Conservation (phyloP, 2,888 invertebrate species). For the Parnassius apollo region DNA sequence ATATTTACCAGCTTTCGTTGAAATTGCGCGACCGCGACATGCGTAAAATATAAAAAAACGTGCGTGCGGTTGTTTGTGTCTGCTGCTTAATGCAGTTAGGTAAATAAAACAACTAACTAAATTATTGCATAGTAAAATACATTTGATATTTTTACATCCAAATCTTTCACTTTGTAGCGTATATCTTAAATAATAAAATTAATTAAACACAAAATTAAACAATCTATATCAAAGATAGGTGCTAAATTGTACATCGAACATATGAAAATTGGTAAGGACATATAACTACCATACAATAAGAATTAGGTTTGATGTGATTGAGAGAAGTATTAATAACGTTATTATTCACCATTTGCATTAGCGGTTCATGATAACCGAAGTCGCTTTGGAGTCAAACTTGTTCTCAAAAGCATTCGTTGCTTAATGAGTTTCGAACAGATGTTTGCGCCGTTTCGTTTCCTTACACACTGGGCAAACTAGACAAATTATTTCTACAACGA, state of each 20-base stretch:
- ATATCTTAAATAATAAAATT: too few species aligned
- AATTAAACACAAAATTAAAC: background rate
- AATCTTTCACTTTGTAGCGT: too few species aligned
- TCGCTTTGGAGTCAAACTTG: conserved; percentile 44
- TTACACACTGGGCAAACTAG: conserved; percentile 55
- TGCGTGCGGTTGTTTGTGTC: too few species aligned
- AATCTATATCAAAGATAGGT: background rate
- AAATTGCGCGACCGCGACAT: too few species aligned
- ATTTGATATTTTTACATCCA: background rate
- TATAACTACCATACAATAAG: conserved; percentile 13
- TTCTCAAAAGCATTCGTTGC: conserved; percentile 47
- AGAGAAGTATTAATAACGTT: conserved; percentile 34
- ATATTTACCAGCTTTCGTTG: too few species aligned
- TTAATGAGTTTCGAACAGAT: conserved; percentile 55
- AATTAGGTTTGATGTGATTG: conserved; percentile 3
- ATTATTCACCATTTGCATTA: conserved; percentile 44
- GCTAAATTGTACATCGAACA: background rate
- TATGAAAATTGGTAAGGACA: conserved; percentile 8
- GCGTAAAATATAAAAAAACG: too few species aligned
- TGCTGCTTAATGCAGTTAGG: too few species aligned
- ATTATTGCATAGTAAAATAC: background rate
- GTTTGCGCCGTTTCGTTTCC: conserved; percentile 56
- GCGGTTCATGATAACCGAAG: conserved; percentile 36
- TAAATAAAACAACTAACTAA: background rate
- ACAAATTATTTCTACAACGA: conserved; percentile 58